These are phyloP conservation scores for Hippopotamus amphibius DNA, from an alignment of 2,113 vertebrate genomes.

Conservation along the genomic window DNA sequence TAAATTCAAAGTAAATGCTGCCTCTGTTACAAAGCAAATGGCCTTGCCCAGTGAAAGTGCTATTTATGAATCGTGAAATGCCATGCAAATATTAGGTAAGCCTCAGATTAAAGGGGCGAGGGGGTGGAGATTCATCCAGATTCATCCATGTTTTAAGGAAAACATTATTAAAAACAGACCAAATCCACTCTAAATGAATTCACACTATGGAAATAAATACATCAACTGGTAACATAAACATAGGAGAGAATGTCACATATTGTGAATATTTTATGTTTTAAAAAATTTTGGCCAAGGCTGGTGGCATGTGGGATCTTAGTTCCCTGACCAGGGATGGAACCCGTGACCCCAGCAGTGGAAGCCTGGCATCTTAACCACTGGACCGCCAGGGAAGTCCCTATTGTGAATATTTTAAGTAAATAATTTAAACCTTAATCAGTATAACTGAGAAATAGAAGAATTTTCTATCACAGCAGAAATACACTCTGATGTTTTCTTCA, in stretches of 20 bases:
- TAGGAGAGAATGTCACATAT: conserved; percentile 5
- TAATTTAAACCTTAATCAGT: conserved; percentile 38
- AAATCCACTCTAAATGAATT: conserved; percentile 45
- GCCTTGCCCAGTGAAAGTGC: conserved; percentile 48
- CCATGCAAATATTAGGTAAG: background rate
- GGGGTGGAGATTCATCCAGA: background rate
- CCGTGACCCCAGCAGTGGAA: too few species aligned
- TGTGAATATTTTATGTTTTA: background rate
- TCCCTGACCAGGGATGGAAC: too few species aligned
- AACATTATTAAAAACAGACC: conserved; percentile 33
- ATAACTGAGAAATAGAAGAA: conserved; percentile 12
- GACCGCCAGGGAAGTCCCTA: too few species aligned
- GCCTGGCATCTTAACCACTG: too few species aligned
- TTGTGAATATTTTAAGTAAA: conserved; percentile 27
- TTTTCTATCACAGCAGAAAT: conserved; percentile 49
- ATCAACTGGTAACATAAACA: conserved; percentile 16
- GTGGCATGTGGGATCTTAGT: too few species aligned
- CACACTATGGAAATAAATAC: conserved; percentile 38
- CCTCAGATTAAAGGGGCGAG: background rate
- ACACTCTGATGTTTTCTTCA: conserved; percentile 41
- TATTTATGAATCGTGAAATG: background rate
- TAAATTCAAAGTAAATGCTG: conserved; percentile 5
- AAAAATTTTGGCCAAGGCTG: too few species aligned
- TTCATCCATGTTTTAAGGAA: conserved; percentile 43
- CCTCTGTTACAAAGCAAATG: background rate